A percentile compares a stretch with the other conserved stretches of the same genome.
phyloP scores from a whole-genome alignment of 2,888 invertebrate species.

The Elmis aenea region DNA sequence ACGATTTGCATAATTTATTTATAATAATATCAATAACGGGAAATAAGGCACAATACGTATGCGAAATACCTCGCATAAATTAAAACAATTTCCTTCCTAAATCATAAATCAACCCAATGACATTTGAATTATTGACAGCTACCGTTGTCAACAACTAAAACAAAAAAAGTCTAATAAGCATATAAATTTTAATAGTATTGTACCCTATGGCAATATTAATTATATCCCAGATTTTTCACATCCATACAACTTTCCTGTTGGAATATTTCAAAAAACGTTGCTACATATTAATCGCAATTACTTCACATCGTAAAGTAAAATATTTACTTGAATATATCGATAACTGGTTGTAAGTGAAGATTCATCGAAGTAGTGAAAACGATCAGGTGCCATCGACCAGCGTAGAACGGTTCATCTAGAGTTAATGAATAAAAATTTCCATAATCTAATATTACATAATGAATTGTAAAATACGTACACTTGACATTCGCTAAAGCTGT shows the following conservation, averaged over 20 bases:
- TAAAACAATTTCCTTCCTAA: constrained; percentile 10
- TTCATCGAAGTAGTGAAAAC: not conserved
- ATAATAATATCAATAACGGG: too few relatives aligned
- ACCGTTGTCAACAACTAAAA: not conserved
- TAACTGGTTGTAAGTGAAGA: too few relatives aligned
- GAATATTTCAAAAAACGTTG: too few relatives aligned
- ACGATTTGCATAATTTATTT: too few relatives aligned
- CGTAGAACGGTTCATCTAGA: too few relatives aligned
- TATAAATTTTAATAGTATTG: too few relatives aligned
- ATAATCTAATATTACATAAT: not conserved
- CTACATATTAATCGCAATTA: not conserved
- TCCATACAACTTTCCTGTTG: too few relatives aligned
- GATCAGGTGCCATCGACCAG: too few relatives aligned
- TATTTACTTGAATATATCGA: not conserved
- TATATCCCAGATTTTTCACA: too few relatives aligned
- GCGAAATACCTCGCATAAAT: too few relatives aligned
- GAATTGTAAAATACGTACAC: not conserved
- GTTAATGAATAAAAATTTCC: too few relatives aligned
- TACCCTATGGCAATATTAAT: not conserved
- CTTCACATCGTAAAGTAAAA: not conserved
- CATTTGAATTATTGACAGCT: constrained; percentile 6
- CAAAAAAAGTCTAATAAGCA: not conserved
- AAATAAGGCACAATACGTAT: too few relatives aligned
- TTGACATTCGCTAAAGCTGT: not conserved
- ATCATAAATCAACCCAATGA: constrained; percentile 6